Conservation (phyloP, 2,888 invertebrate species). For the Chydorus sphaericus region DNA sequence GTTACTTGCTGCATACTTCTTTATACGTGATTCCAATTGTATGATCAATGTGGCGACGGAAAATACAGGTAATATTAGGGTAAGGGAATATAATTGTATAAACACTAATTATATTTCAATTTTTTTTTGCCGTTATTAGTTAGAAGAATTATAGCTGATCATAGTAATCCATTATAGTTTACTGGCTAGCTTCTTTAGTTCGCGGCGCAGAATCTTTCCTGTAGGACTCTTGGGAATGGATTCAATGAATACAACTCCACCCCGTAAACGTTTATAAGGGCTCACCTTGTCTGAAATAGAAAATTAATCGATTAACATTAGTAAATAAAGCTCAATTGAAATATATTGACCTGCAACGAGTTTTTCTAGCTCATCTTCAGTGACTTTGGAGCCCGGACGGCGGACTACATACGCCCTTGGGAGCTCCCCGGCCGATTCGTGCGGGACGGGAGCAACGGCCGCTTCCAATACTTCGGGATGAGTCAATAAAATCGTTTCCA, state of each 20-base stretch:
- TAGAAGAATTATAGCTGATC: too few relatives aligned
- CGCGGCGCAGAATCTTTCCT: constrained; percentile 59
- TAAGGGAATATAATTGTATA: too few relatives aligned
- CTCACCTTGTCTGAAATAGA: not conserved
- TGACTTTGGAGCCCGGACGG: not conserved
- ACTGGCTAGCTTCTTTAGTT: constrained; percentile 28
- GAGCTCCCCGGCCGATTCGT: constrained; percentile 44
- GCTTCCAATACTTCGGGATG: constrained; percentile 56
- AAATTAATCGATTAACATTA: not conserved
- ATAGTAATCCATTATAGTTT: not conserved
- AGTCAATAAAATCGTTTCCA: constrained; percentile 60
- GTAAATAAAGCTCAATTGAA: not conserved
- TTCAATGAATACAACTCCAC: constrained; percentile 55
- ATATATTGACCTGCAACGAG: not conserved
- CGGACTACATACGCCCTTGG: not conserved
- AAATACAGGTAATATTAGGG: too few relatives aligned
- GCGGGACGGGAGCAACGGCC: constrained; percentile 65
- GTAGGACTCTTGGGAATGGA: constrained; percentile 60
- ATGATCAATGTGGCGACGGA: too few relatives aligned
- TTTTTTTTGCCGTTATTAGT: too few relatives aligned
- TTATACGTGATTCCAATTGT: too few relatives aligned
- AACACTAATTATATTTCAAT: too few relatives aligned
- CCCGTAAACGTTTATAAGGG: constrained; percentile 45
- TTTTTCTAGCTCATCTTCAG: not conserved
- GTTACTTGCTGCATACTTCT: too few relatives aligned